These are phyloP conservation scores for Rhodophaea formosa DNA, from an alignment of 2,888 invertebrate species.

Conservation along the genomic window DNA sequence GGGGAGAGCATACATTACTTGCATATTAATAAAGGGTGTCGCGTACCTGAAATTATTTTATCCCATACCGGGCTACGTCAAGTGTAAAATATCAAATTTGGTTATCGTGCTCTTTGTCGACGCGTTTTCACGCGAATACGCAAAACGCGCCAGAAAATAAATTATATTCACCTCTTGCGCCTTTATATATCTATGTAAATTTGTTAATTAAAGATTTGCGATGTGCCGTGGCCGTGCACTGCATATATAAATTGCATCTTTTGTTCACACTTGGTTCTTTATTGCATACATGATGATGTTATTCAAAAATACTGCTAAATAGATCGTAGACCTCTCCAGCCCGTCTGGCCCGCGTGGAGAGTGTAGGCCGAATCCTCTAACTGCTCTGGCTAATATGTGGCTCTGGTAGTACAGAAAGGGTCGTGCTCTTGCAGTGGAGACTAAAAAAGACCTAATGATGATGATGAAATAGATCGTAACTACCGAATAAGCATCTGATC, in stretches of 20 bases:
- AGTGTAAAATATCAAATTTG: conserved; percentile 12
- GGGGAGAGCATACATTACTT: conserved; percentile 1
- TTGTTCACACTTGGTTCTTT: background rate
- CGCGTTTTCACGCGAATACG: conserved; percentile 24
- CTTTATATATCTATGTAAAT: conserved; percentile 38
- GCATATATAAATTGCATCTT: conserved; percentile 9
- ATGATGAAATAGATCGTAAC: no score
- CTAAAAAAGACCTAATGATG: no score
- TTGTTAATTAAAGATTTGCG: conserved; percentile 36
- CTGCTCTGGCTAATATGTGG: no score
- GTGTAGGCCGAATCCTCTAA: no score
- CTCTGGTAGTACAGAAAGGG: no score
- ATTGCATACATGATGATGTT: background rate
- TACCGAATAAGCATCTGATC: no score
- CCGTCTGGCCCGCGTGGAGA: no score
- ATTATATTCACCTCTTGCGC: conserved; percentile 21
- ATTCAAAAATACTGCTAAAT: background rate
- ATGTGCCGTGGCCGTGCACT: no score
- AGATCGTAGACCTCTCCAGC: no score
- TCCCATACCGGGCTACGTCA: background rate
- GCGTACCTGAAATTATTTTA: conserved; percentile 12
- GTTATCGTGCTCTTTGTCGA: conserved; percentile 2
- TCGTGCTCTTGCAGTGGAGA: no score
- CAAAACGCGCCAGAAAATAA: conserved; percentile 17
- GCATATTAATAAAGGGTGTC: conserved; percentile 3